These are phyloP conservation scores for Thunnus maccoyii DNA, from an alignment of 2,113 vertebrate genomes.

Conservation along the genomic window DNA sequence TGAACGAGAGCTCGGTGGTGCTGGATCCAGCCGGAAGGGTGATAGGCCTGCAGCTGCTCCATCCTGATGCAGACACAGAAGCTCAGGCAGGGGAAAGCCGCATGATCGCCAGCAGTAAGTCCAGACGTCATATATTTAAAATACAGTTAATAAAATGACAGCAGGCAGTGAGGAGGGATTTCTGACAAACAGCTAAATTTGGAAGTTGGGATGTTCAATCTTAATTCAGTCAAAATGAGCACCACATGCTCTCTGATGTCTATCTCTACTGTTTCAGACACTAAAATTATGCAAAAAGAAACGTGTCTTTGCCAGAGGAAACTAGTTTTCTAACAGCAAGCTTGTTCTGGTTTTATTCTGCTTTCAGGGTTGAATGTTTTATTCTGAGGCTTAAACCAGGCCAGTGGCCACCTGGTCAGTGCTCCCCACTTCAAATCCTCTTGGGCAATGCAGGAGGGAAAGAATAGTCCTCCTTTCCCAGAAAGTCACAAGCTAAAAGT, in stretches of 20 bases:
- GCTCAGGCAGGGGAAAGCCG: slow-evolving; percentile 85
- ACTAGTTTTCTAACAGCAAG: background rate
- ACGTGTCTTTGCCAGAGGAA: slow-evolving; percentile 2
- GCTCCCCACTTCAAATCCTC: slow-evolving; percentile 15
- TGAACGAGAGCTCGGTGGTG: slow-evolving; percentile 93
- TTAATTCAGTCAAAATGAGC: too few relatives aligned
- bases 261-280: too few relatives aligned
- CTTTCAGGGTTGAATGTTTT: slow-evolving; percentile 3
- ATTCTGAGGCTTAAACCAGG: slow-evolving; percentile 39
- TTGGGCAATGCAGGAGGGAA: slow-evolving; percentile 10
- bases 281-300: background rate
- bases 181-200: too few relatives aligned
- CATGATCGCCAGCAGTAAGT: slow-evolving; percentile 91
- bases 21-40: slow-evolving; percentile 87
- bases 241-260: too few relatives aligned
- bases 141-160: background rate
- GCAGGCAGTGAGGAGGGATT: background rate
- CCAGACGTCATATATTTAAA: background rate
- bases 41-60: slow-evolving; percentile 86
- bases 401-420: slow-evolving; percentile 43
- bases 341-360: background rate
- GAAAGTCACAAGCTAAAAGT: slow-evolving; percentile 9
- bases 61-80: slow-evolving; percentile 84
- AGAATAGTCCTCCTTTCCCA: slow-evolving; percentile 17
- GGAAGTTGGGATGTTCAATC: too few relatives aligned